These are phyloP conservation scores for Xanthostigma xanthostigma DNA, from an alignment of 2,888 invertebrate genomes.

Conservation along the genomic window DNA sequence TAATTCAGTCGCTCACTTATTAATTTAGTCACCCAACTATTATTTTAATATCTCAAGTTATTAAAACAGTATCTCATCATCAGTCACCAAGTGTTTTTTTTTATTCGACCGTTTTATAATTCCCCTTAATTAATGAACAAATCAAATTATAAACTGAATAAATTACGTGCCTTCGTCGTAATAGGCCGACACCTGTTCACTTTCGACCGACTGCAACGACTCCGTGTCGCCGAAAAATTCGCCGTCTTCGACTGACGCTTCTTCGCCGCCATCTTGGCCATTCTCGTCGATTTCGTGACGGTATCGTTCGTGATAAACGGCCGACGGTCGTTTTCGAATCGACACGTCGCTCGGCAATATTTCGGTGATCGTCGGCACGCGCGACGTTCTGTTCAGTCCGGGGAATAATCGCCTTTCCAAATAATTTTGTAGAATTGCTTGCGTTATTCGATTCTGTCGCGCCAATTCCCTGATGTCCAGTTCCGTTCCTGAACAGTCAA, in stretches of 20 bases:
- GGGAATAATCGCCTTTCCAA: slow-evolving; percentile 54
- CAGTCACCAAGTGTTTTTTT: too few species aligned
- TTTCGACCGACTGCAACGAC: slow-evolving; percentile 52
- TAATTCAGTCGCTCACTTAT: too few species aligned
- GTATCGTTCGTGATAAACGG: slow-evolving; percentile 16
- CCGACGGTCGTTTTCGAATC: slow-evolving; percentile 21
- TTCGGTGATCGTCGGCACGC: slow-evolving; percentile 45
- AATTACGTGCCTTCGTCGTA: slow-evolving; percentile 32
- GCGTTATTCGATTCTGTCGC: slow-evolving; percentile 60
- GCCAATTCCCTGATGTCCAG: slow-evolving; percentile 42
- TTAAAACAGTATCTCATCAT: too few species aligned
- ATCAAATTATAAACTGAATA: neutral
- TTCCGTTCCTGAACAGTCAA: slow-evolving; percentile 23
- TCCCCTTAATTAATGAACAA: too few species aligned
- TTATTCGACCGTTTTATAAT: too few species aligned
- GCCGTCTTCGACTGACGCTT: slow-evolving; percentile 13
- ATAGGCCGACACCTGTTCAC: slow-evolving; percentile 40
- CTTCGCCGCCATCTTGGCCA: neutral
- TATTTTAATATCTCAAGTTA: too few species aligned
- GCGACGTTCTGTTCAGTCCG: slow-evolving; percentile 29
- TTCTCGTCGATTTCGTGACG: neutral
- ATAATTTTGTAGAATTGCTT: slow-evolving; percentile 59
- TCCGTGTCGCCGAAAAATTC: slow-evolving; percentile 26
- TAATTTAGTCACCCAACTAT: too few species aligned
- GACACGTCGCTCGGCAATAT: slow-evolving; percentile 36